Conservation (phyloP, 1,140 invertebrate genomes). For the Heliconius eleuchia region DNA sequence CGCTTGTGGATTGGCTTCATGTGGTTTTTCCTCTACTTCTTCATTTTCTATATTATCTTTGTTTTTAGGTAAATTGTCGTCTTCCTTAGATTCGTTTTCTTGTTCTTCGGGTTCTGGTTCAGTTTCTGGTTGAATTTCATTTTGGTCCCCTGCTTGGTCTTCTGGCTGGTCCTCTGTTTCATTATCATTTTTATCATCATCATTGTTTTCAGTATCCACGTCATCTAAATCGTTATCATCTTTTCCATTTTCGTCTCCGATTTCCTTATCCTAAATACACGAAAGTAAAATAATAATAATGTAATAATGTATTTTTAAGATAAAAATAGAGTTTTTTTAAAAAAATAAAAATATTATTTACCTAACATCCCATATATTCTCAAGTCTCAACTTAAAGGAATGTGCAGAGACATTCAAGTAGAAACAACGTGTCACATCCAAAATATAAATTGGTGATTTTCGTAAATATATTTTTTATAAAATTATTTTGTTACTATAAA, state of each 20-base stretch:
- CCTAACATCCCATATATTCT: too few species aligned
- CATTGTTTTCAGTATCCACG: slow-evolving; percentile 38
- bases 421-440: too few species aligned
- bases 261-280: slow-evolving; percentile 57
- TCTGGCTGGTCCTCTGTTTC: slow-evolving; percentile 39
- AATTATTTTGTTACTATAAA: too few species aligned
- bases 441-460: too few species aligned
- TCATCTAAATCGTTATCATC: slow-evolving; percentile 37
- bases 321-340: too few species aligned
- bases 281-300: neutral
- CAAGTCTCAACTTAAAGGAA: too few species aligned
- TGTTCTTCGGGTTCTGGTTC: slow-evolving; percentile 60
- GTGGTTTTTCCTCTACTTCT: slow-evolving; percentile 86
- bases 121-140: slow-evolving; percentile 33
- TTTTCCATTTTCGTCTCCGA: slow-evolving; percentile 43
- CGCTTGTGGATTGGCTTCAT: slow-evolving; percentile 83
- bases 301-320: too few species aligned
- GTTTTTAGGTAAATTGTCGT: slow-evolving; percentile 73
- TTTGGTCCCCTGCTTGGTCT: slow-evolving; percentile 2
- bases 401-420: too few species aligned
- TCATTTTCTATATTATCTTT: slow-evolving; percentile 74
- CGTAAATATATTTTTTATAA: too few species aligned
- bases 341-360: too few species aligned
- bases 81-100: slow-evolving; percentile 58
- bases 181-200: slow-evolving; percentile 55